phyloP scores from a whole-genome alignment of 2,888 invertebrate genomes.

The Cheilosia vernalis region DNA sequence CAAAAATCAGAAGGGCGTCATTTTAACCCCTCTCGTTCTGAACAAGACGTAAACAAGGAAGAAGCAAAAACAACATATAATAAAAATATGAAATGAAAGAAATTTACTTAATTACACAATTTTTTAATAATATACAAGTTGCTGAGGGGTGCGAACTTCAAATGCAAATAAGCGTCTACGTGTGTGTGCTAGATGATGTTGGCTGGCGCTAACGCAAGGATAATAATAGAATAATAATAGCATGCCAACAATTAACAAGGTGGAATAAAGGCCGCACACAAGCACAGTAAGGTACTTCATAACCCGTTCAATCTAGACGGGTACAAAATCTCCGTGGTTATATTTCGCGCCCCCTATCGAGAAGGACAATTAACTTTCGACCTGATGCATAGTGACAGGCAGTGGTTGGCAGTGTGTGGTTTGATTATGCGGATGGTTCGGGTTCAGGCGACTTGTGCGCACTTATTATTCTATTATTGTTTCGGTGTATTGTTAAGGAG shows the following conservation, averaged over 20 bases:
- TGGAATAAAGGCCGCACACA: constrained; percentile 53
- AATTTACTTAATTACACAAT: constrained; percentile 52
- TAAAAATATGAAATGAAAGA: not conserved
- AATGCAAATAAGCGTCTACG: constrained; percentile 45
- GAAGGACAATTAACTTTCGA: constrained; percentile 72
- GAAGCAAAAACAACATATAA: not conserved
- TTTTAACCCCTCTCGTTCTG: not conserved
- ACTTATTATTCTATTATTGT: constrained; percentile 65
- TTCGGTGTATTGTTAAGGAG: constrained; percentile 45
- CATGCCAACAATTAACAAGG: constrained; percentile 68
- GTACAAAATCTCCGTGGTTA: constrained; percentile 17
- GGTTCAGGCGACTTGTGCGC: constrained; percentile 30
- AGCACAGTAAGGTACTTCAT: not conserved
- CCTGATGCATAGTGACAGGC: constrained; percentile 36
- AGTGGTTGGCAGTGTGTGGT: constrained; percentile 51
- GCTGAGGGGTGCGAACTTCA: constrained; percentile 56
- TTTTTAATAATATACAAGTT: constrained; percentile 43
- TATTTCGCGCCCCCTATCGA: constrained; percentile 59
- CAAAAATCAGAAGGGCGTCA: constrained; percentile 1
- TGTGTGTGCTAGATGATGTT: constrained; percentile 8
- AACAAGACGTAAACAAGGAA: too few relatives aligned
- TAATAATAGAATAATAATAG: constrained; percentile 68
- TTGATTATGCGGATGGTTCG: constrained; percentile 25
- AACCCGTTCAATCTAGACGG: not conserved
- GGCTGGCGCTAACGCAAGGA: constrained; percentile 37